These are phyloP conservation scores for Gopherus flavomarginatus DNA, from an alignment of 2,113 vertebrate genomes.

Conservation along the genomic window DNA sequence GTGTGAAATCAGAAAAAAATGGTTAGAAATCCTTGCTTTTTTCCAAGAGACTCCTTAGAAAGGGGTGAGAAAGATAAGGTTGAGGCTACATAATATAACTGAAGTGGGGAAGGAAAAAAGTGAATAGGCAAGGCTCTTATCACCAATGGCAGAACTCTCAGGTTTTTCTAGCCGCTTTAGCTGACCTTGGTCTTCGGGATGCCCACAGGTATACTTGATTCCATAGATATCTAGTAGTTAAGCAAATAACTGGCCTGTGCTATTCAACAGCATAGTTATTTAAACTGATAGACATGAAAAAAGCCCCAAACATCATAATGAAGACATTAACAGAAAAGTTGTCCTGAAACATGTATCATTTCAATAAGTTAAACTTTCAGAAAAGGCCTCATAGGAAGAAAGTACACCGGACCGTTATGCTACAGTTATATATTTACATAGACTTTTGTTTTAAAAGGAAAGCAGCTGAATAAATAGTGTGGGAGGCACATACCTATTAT, in stretches of 20 bases:
- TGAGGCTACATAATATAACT: background rate
- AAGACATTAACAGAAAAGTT: rapidly evolving
- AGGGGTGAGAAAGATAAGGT: background rate
- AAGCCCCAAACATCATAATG: rapidly evolving
- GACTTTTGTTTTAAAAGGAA: rapidly evolving
- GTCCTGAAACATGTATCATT: background rate
- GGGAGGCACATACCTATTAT: rapidly evolving
- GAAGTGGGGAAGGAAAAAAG: background rate
- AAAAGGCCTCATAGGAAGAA: rapidly evolving
- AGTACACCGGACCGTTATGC: background rate
- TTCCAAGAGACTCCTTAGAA: background rate
- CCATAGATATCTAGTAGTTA: background rate
- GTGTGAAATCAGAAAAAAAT: rapidly evolving
- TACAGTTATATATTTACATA: rapidly evolving
- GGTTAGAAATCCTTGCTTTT: background rate
- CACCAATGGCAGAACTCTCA: too few relatives aligned
- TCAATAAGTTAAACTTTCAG: rapidly evolving
- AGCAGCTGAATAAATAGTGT: rapidly evolving
- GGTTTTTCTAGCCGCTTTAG: background rate
- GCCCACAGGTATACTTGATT: background rate
- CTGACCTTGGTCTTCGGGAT: background rate
- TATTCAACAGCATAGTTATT: rapidly evolving
- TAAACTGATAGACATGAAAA: rapidly evolving
- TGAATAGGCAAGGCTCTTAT: background rate
- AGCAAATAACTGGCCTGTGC: background rate